Evolutionary conservation across 2,113 vertebrate genomes (phyloP).

Genomic region (Boulengeromyrus knoepffleri): DNA sequence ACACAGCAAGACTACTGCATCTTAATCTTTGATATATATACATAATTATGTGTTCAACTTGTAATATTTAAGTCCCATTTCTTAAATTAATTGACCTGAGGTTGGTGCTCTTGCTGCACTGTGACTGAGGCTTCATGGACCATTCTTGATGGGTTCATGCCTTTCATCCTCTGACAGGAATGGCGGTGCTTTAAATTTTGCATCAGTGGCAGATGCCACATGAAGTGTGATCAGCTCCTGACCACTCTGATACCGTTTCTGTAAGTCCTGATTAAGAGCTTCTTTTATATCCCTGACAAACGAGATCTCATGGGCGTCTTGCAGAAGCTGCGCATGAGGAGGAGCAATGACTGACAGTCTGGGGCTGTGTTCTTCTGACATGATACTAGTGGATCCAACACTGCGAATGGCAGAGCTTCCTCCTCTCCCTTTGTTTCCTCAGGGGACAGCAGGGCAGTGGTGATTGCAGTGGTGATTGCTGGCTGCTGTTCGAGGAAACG

Average conservation of each 20-base stretch:
- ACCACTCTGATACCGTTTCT: background rate
- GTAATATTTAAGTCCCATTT: background rate
- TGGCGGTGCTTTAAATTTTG: background rate
- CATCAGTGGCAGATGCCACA: background rate
- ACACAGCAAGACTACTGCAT: background rate
- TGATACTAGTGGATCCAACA: background rate
- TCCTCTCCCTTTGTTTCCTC: background rate
- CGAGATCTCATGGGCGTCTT: background rate
- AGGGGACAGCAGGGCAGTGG: background rate
- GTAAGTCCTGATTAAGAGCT: background rate
- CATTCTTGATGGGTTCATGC: background rate
- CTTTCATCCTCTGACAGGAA: background rate
- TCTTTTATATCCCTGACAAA: background rate
- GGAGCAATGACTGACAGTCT: background rate
- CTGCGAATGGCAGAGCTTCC: background rate
- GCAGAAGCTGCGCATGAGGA: background rate
- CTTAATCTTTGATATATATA: background rate
- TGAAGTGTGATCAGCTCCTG: background rate
- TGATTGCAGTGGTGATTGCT: background rate
- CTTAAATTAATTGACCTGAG: background rate
- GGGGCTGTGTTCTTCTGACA: background rate
- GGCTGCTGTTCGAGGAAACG: background rate
- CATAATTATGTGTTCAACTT: background rate
- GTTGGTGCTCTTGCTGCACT: background rate
- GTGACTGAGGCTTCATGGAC: background rate